Evolutionary conservation across 2,888 invertebrate species (phyloP).

Genomic region (Operophtera brumata): DNA sequence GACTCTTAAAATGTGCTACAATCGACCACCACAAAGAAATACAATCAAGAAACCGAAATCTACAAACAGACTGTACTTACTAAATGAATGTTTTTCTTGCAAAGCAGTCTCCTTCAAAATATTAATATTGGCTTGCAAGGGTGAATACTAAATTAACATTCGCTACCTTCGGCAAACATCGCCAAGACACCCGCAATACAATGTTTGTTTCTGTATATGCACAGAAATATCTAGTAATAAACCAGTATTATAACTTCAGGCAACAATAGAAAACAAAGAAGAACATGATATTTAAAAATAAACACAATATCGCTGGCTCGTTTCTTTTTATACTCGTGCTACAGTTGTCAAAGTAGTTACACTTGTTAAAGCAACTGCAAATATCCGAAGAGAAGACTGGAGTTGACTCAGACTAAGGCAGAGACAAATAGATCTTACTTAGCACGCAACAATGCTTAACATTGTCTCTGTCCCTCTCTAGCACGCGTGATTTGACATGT

Average conservation of each 20-base stretch:
- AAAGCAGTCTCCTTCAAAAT: conserved; percentile 53
- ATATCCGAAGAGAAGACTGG: too few relatives aligned
- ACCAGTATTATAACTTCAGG: conserved; percentile 1
- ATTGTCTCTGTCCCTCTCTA: too few relatives aligned
- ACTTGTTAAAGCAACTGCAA: too few relatives aligned
- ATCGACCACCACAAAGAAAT: neutral
- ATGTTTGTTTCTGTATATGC: conserved; percentile 76
- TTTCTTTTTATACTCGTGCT: too few relatives aligned
- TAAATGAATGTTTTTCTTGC: conserved; percentile 53
- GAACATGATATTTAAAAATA: too few relatives aligned
- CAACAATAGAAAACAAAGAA: neutral
- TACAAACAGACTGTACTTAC: conserved; percentile 28
- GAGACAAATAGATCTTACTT: too few relatives aligned
- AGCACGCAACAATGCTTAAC: too few relatives aligned
- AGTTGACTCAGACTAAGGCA: too few relatives aligned
- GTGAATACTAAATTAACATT: conserved; percentile 80
- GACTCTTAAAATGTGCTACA: neutral
- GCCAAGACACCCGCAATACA: conserved; percentile 75
- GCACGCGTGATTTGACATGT: too few relatives aligned
- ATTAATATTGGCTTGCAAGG: conserved; percentile 72
- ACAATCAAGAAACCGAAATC: conserved; percentile 19
- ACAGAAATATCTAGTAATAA: conserved; percentile 3
- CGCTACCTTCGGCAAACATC: conserved; percentile 74
- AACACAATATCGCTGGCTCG: too few relatives aligned
- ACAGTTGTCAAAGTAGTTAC: too few relatives aligned